phyloP scores from a whole-genome alignment of 2,797 vertebrate genomes.

The Apogon hyalosoma region DNA sequence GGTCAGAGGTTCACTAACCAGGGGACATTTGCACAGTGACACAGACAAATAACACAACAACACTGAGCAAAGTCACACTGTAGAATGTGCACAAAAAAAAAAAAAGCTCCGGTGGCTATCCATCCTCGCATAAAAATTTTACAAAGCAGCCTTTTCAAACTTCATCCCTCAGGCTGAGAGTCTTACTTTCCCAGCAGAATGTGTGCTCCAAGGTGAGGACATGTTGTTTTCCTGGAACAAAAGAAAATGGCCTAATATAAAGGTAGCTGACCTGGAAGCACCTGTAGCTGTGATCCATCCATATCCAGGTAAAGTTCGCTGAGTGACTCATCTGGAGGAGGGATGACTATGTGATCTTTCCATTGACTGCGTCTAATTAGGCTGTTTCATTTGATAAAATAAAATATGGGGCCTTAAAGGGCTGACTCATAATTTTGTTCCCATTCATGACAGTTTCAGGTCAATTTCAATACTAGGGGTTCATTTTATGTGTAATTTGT shows the following conservation, averaged over 20 bases:
- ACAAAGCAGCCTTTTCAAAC: constrained; percentile 25
- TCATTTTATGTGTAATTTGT: neutral
- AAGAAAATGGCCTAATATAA: constrained; percentile 16
- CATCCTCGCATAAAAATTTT: constrained; percentile 9
- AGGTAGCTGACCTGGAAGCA: constrained; percentile 10
- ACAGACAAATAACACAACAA: no score
- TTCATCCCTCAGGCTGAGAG: constrained; percentile 22
- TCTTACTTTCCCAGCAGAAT: constrained; percentile 6
- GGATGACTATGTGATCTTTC: constrained; percentile 3
- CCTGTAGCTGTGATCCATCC: constrained; percentile 20
- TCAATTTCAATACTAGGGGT: neutral
- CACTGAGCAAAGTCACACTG: no score
- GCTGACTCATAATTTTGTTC: constrained; percentile 22
- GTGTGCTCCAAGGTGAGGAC: constrained; percentile 20
- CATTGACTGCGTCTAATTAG: constrained; percentile 20
- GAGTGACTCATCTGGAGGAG: constrained; percentile 28
- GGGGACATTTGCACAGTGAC: no score
- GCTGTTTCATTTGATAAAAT: constrained; percentile 16
- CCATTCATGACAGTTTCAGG: neutral
- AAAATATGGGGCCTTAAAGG: constrained; percentile 5
- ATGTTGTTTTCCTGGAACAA: constrained; percentile 22
- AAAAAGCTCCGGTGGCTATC: neutral
- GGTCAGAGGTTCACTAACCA: no score
- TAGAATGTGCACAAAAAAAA: no score
- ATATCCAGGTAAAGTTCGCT: constrained; percentile 16